Evolutionary conservation across 2,113 vertebrate genomes (phyloP), one percentile per base, ranked within the genome.

Genomic region (Dasyurus viverrinus): DNA sequence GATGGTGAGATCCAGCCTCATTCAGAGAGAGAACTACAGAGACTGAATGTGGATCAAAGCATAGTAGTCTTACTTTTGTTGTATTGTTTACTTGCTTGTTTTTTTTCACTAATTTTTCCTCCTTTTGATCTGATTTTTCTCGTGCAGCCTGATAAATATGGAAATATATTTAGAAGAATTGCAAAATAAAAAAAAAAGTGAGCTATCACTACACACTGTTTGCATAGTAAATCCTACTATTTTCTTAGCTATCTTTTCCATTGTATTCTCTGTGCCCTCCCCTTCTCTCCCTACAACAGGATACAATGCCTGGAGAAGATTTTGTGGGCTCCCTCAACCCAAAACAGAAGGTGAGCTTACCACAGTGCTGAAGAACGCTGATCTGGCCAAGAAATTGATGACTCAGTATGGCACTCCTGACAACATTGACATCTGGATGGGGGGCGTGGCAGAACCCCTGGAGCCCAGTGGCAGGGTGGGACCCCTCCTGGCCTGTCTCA

Each of bases 341-440:
- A 92, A 94, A 50, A 98, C 98, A 0, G 98, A 98, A 19, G 97
- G 98, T 0, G 98, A 99, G 36, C 98, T 99, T 92, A 98, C 97
- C 6, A 97, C 98, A 0, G 98, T 99, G 93, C 60, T 99, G 90
- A 98, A 89, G 52, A 99, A 98, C 90, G 30, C 42, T 47, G 95
- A 92, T 19, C 93, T 99, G 96, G 99, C 99, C 0, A 95, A 96
- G 68, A 99, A 99, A 97, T 98, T 99, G 90, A 98, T 99, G 92
- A 90, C 76, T 3, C 98, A 99, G 68, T 99, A 99, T 1, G 98
- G 98, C 50, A 99, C 99, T 0, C 98, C 99, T 0, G 57, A 98
- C 96, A 99, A 99, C 98, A 99, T 99, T 0, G 99, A 99, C 60
- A 98, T 99, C 96, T 99, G 99, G 99, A 98, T 99, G 84, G 99